These are phyloP conservation scores for Alloscopus bannaensis DNA, from an alignment of 2,888 invertebrate species.

Conservation along the genomic window DNA sequence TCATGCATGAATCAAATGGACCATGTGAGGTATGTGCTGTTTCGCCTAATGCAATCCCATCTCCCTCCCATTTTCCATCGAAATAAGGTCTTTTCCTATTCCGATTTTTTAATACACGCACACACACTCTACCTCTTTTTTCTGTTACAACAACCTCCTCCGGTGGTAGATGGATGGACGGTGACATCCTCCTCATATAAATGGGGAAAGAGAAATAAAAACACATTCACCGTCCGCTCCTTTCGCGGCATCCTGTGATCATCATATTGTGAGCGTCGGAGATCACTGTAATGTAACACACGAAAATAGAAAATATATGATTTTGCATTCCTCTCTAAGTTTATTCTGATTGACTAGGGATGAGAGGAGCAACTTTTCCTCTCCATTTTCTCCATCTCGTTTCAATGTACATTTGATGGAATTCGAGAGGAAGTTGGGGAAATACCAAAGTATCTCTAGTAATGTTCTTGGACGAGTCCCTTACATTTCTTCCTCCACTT, in stretches of 20 bases:
- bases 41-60: slow-evolving; percentile 68
- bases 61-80: slow-evolving; percentile 58
- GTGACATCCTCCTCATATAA: slow-evolving; percentile 18
- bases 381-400: slow-evolving; percentile 44
- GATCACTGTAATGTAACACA: slow-evolving; percentile 9
- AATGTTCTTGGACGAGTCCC: slow-evolving; percentile 28
- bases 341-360: slow-evolving; percentile 9
- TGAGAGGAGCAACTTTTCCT: slow-evolving; percentile 27
- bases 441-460: slow-evolving; percentile 52
- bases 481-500: neutral
- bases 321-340: slow-evolving; percentile 26
- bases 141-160: neutral
- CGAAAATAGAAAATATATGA: slow-evolving; percentile 40
- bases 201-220: slow-evolving; percentile 11
- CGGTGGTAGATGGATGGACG: slow-evolving; percentile 6
- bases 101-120: slow-evolving; percentile 62
- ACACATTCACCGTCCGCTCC: neutral
- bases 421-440: slow-evolving; percentile 36
- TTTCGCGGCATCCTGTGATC: slow-evolving; percentile 26
- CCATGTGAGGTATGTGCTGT: slow-evolving; percentile 66
- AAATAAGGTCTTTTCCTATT: slow-evolving; percentile 68
- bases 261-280: neutral
- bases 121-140: slow-evolving; percentile 33
- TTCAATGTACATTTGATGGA: slow-evolving; percentile 40
- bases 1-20: slow-evolving; percentile 72